Conservation (phyloP, 1,140 invertebrate species). For the Hyphantria cunea region DNA sequence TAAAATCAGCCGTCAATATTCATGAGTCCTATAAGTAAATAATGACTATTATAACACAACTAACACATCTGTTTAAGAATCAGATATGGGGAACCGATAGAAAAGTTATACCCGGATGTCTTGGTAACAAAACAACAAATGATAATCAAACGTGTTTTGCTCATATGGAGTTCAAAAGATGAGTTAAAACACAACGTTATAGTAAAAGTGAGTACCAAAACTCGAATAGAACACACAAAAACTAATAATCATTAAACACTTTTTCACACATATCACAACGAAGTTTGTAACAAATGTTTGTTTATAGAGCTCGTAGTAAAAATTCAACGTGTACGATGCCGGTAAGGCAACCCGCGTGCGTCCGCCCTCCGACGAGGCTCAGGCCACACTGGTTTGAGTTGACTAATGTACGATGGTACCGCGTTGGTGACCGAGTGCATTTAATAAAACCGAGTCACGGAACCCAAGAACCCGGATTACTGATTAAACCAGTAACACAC, state of each 20-base stretch:
- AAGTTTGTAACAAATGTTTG: constrained; percentile 43
- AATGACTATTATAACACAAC: constrained; percentile 17
- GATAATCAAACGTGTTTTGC: constrained; percentile 70
- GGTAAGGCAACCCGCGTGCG: constrained; percentile 43
- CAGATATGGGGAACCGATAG: constrained; percentile 35
- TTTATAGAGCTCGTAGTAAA: constrained; percentile 52
- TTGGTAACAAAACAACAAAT: constrained; percentile 75
- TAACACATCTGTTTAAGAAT: constrained; percentile 19
- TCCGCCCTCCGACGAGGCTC: constrained; percentile 49
- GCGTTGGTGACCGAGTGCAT: constrained; percentile 50
- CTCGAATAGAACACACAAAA: constrained; percentile 49
- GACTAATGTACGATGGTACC: constrained; percentile 39
- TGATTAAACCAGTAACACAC: constrained; percentile 43
- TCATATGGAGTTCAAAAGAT: constrained; percentile 57
- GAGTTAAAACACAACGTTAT: constrained; percentile 45
- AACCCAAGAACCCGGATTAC: constrained; percentile 61
- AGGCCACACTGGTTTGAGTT: constrained; percentile 57
- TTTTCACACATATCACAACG: constrained; percentile 60
- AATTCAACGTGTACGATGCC: constrained; percentile 41
- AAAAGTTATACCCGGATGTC: constrained; percentile 64
- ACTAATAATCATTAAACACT: constrained; percentile 45
- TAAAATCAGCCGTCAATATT: constrained; percentile 21
- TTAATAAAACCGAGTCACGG: constrained; percentile 57
- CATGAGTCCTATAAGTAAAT: constrained; percentile 9
- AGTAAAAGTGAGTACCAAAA: constrained; percentile 55